A percentile compares a stretch with the other conserved stretches of the same genome.
These are phyloP conservation scores for Bungarus multicinctus DNA, from an alignment of 2,113 vertebrate genomes.

Conservation along the genomic window DNA sequence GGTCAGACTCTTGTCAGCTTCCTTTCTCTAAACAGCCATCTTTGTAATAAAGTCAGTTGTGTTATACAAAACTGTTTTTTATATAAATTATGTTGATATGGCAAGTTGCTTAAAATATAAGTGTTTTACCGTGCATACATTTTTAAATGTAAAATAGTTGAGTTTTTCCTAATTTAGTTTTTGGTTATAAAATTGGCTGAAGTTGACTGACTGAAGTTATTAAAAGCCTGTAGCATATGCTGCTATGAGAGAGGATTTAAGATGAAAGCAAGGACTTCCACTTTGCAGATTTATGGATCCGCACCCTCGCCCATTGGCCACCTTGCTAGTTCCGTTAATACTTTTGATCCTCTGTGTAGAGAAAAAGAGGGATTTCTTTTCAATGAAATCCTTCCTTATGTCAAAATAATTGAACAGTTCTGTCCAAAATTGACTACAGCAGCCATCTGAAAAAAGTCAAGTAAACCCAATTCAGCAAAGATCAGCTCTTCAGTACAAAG, in stretches of 20 bases:
- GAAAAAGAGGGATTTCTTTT: background rate
- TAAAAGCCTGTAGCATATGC: slow-evolving; percentile 41
- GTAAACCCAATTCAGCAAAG: background rate
- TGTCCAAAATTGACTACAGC: background rate
- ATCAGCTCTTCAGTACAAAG: background rate
- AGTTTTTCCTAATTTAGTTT: slow-evolving; percentile 58
- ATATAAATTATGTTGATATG: slow-evolving; percentile 73
- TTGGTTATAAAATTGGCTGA: slow-evolving; percentile 63
- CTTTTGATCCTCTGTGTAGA: background rate
- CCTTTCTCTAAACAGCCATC: slow-evolving; percentile 75
- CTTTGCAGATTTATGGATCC: background rate
- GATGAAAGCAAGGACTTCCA: slow-evolving; percentile 43
- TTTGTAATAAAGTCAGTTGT: slow-evolving; percentile 69
- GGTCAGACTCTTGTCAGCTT: slow-evolving; percentile 63
- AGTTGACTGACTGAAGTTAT: slow-evolving; percentile 65
- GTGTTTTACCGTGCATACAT: slow-evolving; percentile 65
- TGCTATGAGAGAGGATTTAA: slow-evolving; percentile 59
- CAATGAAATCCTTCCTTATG: background rate
- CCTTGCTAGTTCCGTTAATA: background rate
- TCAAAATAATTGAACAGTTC: background rate
- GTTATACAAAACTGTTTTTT: slow-evolving; percentile 68
- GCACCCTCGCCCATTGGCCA: background rate
- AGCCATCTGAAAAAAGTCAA: background rate
- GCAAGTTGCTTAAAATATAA: slow-evolving; percentile 68
- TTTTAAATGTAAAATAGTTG: slow-evolving; percentile 63